phyloP scores from a whole-genome alignment of 2,113 vertebrate species.

The Peromyscus californicus region DNA sequence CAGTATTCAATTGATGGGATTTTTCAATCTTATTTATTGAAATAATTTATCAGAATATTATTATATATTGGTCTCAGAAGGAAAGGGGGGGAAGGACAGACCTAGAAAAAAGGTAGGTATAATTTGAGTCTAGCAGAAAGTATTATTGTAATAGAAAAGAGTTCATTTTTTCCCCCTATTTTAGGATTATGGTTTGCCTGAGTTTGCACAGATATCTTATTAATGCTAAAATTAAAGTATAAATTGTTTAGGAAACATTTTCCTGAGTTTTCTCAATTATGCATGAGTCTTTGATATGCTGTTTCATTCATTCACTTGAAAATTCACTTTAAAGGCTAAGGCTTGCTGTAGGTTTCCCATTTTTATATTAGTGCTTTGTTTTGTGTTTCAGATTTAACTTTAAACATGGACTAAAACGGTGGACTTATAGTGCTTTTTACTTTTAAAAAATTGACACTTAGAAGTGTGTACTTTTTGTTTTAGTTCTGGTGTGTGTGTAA shows the following conservation, averaged over 20 bases:
- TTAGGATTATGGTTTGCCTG: slow-evolving; percentile 52
- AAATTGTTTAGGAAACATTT: slow-evolving; percentile 50
- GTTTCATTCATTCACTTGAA: slow-evolving; percentile 64
- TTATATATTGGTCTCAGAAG: slow-evolving; percentile 51
- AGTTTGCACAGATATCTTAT: slow-evolving; percentile 71
- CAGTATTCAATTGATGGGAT: slow-evolving; percentile 37
- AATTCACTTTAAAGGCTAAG: slow-evolving; percentile 73
- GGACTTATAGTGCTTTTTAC: slow-evolving; percentile 79
- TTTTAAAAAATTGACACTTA: slow-evolving; percentile 74
- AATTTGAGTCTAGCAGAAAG: slow-evolving; percentile 45
- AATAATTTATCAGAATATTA: slow-evolving; percentile 35
- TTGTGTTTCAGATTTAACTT: slow-evolving; percentile 74
- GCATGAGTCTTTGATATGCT: slow-evolving; percentile 79
- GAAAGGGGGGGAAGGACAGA: neutral
- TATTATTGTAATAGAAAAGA: slow-evolving; percentile 44
- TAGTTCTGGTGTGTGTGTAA: slow-evolving; percentile 80
- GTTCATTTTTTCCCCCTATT: neutral
- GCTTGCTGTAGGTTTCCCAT: slow-evolving; percentile 58
- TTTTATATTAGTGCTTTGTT: slow-evolving; percentile 71
- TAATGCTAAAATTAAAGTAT: neutral
- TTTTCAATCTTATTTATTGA: slow-evolving; percentile 43
- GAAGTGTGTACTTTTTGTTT: slow-evolving; percentile 74
- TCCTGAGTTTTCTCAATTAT: slow-evolving; percentile 12
- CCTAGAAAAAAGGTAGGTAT: slow-evolving; percentile 75
- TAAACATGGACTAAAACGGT: slow-evolving; percentile 70